Evolutionary conservation across 2,888 invertebrate genomes (phyloP), one percentile per base, ranked within the genome.

Genomic region (Melinaea menophilus): DNA sequence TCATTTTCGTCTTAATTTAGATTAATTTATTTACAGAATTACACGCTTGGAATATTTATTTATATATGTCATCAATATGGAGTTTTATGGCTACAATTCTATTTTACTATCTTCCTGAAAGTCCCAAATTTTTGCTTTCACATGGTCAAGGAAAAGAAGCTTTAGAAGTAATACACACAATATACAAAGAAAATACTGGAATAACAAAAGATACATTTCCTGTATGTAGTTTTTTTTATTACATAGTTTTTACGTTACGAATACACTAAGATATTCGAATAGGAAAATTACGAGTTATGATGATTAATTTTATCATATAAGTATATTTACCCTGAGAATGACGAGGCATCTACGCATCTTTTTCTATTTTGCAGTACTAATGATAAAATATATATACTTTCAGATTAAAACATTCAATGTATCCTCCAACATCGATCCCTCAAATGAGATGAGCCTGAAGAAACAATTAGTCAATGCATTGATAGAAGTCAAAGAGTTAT

Each of bases 1-100:
- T 11, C 2, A 12, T n/a, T 1, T n/a, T 3, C 7, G 4, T 46
- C 12, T 12, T 46, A 46, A 46, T 46, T 4, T n/a, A n/a, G 22
- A 60, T 41, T 58, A 64, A 33, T 35, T 55, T 57, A 73, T 59
- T 78, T 76, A 35, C 77, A 85, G 85, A 75, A 60, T 59, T 83
- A 5, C 80, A 80, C 37, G 74, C 81, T 0, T 86, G 84, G 86
- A 84, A 84, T 63, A 72, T 86, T 51, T 86, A 81, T 63, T 67
- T 85, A 3, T 80, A 79, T 56, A 72, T 77, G 0, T 79, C 78
- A 65, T 79, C 81, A 0, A 66, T 79, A 12, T 82, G 81, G 73
- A 79, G 84, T 72, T 69, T 84, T 0, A 55, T 80, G 7, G 82
- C 81, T 5, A 73, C 75, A 2, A 48, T 80, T 7, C 69, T 79